Evolutionary conservation across 2,113 vertebrate genomes (phyloP).

Genomic region (Taurulus bubalis): DNA sequence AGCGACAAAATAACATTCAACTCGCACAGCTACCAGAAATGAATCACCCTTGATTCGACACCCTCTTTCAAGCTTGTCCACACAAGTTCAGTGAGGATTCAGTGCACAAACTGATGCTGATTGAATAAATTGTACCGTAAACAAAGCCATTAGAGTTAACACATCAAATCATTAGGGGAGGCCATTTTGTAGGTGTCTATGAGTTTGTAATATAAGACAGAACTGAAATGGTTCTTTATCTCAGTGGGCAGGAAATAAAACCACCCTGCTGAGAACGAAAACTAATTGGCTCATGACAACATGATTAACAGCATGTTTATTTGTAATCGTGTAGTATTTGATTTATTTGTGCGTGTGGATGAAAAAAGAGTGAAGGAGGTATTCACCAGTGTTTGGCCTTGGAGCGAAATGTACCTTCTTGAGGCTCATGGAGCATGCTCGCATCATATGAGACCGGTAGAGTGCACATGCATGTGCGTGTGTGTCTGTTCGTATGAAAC

Average conservation of each 20-base stretch:
- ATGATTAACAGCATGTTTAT: slow-evolving; percentile 43
- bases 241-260: not conserved
- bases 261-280: not conserved
- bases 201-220: slow-evolving; percentile 2
- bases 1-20: slow-evolving; percentile 14
- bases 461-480: not conserved
- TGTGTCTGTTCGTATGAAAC: not conserved
- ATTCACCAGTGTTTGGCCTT: slow-evolving; percentile 44
- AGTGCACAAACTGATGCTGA: not conserved
- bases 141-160: not conserved
- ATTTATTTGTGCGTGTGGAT: slow-evolving; percentile 20
- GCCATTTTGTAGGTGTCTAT: not conserved
- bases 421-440: not conserved
- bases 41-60: not conserved
- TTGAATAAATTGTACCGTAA: not conserved
- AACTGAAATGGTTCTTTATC: slow-evolving; percentile 3
- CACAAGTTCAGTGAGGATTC: not conserved
- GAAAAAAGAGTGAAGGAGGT: slow-evolving; percentile 2
- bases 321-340: slow-evolving; percentile 28
- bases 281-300: slow-evolving; percentile 13
- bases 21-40: not conserved
- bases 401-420: slow-evolving; percentile 12
- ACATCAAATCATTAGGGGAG: not conserved
- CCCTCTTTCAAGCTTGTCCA: not conserved
- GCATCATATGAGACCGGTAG: slow-evolving; percentile 13